These are phyloP conservation scores for Cardinalis cardinalis DNA, from an alignment of 2,113 vertebrate genomes.

Conservation along the genomic window DNA sequence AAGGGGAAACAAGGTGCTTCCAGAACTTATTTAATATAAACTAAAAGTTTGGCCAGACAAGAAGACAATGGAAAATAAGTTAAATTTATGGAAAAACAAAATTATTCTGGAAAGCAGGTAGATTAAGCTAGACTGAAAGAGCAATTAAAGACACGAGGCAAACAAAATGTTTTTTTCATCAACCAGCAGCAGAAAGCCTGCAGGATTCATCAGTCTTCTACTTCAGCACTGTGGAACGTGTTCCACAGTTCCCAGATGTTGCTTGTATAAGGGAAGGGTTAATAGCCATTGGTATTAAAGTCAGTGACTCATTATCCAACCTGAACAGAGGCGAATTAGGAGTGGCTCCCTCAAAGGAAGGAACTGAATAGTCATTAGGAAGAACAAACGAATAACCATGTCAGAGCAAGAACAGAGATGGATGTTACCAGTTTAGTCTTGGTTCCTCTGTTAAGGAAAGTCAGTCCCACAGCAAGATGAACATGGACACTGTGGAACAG, in stretches of 20 bases:
- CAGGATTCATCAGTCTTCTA: not conserved
- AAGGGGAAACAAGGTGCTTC: not conserved
- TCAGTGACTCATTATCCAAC: conserved; percentile 44
- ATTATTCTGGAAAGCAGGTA: not conserved
- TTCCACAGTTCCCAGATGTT: not conserved
- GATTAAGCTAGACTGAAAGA: not conserved
- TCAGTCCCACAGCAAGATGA: not conserved
- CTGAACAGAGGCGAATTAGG: conserved; percentile 30
- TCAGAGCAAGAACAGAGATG: conserved; percentile 16
- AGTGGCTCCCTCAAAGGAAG: conserved; percentile 50
- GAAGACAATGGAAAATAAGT: not conserved
- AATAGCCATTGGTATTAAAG: not conserved
- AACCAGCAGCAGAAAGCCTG: not conserved
- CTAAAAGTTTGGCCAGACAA: not conserved
- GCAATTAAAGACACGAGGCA: not conserved
- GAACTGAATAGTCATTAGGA: conserved; percentile 32
- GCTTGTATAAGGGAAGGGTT: not conserved
- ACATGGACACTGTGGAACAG: not conserved
- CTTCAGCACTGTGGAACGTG: not conserved
- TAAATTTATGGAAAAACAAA: not conserved
- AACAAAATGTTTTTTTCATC: not conserved
- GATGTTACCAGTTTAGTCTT: not conserved
- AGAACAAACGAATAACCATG: conserved; percentile 27
- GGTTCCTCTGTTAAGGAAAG: not conserved
- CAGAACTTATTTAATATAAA: not conserved